These are phyloP conservation scores for Variabilichromis moorii DNA, from an alignment of 2,113 vertebrate genomes.

Conservation along the genomic window DNA sequence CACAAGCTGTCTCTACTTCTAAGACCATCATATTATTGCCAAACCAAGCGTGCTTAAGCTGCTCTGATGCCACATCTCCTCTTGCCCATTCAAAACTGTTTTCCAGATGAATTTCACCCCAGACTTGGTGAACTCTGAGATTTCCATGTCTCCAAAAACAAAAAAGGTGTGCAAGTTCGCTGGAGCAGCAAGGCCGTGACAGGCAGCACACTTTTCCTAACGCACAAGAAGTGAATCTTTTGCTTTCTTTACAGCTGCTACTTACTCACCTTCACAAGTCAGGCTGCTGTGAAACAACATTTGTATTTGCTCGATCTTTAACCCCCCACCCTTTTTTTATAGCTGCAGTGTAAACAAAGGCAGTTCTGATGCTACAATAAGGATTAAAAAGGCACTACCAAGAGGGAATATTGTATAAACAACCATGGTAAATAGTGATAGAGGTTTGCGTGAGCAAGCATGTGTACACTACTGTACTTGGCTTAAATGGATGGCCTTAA, in stretches of 20 bases:
- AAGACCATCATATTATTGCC: slow-evolving; percentile 32
- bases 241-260: neutral
- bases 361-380: neutral
- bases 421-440: neutral
- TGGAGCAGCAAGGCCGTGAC: neutral
- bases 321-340: neutral
- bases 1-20: slow-evolving; percentile 27
- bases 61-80: neutral
- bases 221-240: neutral
- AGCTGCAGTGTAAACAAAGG: neutral
- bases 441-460: neutral
- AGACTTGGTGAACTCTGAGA: neutral
- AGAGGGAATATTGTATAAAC: neutral
- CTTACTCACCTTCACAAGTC: neutral
- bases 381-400: neutral
- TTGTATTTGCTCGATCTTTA: neutral
- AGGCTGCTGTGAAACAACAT: neutral
- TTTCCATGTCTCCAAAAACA: neutral
- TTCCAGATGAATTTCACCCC: neutral
- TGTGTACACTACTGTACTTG: neutral
- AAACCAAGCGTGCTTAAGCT: slow-evolving; percentile 39
- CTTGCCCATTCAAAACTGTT: neutral
- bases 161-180: neutral
- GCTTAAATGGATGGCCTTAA: slow-evolving; percentile 65
- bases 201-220: neutral